Evolutionary conservation across 92 coral and sea anemone genomes (phyloP).

Genomic region (Metridium senile): DNA sequence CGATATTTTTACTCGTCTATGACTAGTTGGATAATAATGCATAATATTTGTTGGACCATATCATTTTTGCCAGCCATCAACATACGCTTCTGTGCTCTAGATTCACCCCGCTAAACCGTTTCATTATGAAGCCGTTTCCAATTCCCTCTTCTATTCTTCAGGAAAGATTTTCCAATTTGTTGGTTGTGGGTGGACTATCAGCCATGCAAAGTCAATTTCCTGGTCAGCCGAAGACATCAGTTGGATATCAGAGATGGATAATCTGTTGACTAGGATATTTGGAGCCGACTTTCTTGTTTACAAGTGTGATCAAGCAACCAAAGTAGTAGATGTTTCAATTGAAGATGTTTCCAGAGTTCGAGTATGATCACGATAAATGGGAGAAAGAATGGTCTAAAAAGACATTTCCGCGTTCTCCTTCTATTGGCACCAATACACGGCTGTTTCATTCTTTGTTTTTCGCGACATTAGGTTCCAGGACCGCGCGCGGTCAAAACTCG

Average conservation of each 20-base stretch:
- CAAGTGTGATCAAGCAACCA: slow-evolving; percentile 24
- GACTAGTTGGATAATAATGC: too few relatives aligned
- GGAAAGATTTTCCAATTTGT: slow-evolving; percentile 42
- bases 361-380: slow-evolving; percentile 47
- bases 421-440: too few relatives aligned
- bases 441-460: too few relatives aligned
- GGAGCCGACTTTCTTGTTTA: slow-evolving; percentile 30
- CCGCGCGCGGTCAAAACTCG: too few relatives aligned
- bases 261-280: slow-evolving; percentile 29
- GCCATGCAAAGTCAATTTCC: slow-evolving; percentile 16
- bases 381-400: not conserved
- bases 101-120: too few relatives aligned
- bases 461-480: too few relatives aligned
- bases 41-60: too few relatives aligned
- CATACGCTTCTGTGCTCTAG: too few relatives aligned
- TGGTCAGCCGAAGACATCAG: slow-evolving; percentile 24
- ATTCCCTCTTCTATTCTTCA: not conserved
- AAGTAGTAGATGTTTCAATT: slow-evolving; percentile 25
- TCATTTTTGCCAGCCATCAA: too few relatives aligned
- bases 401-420: not conserved
- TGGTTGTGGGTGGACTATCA: slow-evolving; percentile 53
- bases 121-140: too few relatives aligned
- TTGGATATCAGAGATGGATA: slow-evolving; percentile 38
- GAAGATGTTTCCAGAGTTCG: slow-evolving; percentile 27
- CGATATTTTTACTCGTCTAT: too few relatives aligned